Conservation (phyloP, 2,797 vertebrate species). For the Acrossocheilus wenchowensis region DNA sequence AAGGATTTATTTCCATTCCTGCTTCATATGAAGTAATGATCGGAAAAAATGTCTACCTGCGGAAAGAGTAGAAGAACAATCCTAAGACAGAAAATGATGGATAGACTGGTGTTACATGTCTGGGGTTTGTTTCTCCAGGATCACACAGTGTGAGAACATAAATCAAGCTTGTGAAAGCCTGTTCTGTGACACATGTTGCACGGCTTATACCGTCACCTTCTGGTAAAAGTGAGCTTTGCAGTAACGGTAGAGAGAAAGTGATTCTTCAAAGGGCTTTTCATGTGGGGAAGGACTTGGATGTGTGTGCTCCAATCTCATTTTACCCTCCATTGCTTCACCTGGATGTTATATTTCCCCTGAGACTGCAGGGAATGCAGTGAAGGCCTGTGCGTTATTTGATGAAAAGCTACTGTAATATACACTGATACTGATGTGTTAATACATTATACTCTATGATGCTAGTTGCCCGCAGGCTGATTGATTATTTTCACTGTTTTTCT, state of each 20-base stretch:
- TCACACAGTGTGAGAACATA: conserved; percentile 16
- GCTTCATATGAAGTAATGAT: neutral
- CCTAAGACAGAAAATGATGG: conserved; percentile 19
- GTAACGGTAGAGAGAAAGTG: neutral
- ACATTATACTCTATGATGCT: conserved; percentile 53
- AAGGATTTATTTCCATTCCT: conserved; percentile 27
- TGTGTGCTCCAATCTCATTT: conserved; percentile 29
- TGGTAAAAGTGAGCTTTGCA: conserved; percentile 32
- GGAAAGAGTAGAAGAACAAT: conserved; percentile 20
- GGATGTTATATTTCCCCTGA: conserved; percentile 25
- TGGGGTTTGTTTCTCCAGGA: conserved; percentile 37
- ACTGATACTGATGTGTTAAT: conserved; percentile 52
- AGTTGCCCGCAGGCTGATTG: conserved; percentile 27
- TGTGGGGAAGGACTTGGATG: neutral
- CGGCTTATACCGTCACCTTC: conserved; percentile 15
- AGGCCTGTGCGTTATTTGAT: conserved; percentile 33
- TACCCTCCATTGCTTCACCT: conserved; percentile 33
- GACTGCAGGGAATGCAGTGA: conserved; percentile 21
- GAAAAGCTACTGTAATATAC: conserved; percentile 40
- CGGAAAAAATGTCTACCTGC: neutral
- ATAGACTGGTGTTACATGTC: conserved; percentile 24
- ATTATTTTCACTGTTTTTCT: conserved; percentile 34
- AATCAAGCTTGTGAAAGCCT: conserved; percentile 18
- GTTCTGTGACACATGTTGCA: neutral
- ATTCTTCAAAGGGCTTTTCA: conserved; percentile 27